These are phyloP conservation scores for Psophia crepitans DNA, from an alignment of 2,113 vertebrate genomes.

Conservation along the genomic window DNA sequence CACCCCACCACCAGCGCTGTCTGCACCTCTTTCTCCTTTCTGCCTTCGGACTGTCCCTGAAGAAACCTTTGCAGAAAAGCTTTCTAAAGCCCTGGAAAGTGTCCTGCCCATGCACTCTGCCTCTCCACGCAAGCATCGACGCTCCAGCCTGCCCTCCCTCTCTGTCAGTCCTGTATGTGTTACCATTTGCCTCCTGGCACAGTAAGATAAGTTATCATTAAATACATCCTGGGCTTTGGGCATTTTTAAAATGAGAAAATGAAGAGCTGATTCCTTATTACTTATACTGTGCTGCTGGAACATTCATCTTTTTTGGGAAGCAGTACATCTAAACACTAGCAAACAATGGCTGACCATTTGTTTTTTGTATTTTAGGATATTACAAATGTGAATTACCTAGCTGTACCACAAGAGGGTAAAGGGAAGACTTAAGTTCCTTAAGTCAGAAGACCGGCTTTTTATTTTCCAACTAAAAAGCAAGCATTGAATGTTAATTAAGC, in stretches of 20 bases:
- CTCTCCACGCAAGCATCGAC: slow-evolving; percentile 82
- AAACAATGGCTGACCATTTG: not conserved
- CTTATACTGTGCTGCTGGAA: slow-evolving; percentile 2
- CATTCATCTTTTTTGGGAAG: not conserved
- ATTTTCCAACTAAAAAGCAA: not conserved
- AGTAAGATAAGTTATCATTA: slow-evolving; percentile 82
- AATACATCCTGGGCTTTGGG: slow-evolving; percentile 78
- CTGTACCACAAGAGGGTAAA: not conserved
- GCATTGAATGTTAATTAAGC: not conserved
- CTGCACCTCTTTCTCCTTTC: slow-evolving; percentile 79
- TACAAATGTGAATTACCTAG: not conserved
- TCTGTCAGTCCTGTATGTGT: slow-evolving; percentile 96
- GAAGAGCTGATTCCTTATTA: not conserved
- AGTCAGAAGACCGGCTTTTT: not conserved
- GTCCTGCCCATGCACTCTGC: slow-evolving; percentile 92
- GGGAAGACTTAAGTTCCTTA: not conserved
- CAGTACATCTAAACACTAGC: not conserved
- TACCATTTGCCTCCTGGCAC: slow-evolving; percentile 73
- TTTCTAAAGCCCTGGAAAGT: slow-evolving; percentile 95
- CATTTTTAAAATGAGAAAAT: slow-evolving; percentile 45
- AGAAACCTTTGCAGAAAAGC: slow-evolving; percentile 93
- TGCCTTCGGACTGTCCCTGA: slow-evolving; percentile 82
- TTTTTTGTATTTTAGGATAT: not conserved
- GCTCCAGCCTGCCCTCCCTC: slow-evolving; percentile 95
- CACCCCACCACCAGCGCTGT: slow-evolving; percentile 78